Base-by-base conservation (phyloP, 2,888 invertebrate species). In the Microctonus hyperodae region DNA sequence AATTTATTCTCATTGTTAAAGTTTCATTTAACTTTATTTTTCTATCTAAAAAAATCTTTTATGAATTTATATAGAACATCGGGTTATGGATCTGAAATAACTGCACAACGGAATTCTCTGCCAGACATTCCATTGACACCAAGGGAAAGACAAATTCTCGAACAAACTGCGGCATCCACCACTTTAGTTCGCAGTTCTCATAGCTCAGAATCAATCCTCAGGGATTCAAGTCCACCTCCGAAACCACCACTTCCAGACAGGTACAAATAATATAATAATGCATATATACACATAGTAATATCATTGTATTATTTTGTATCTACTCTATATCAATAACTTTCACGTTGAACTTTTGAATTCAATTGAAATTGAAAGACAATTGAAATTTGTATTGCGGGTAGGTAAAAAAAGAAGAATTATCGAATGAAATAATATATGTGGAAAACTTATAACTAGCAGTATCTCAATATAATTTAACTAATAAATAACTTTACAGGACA, bases 161-260 rank as follows among this genome's bases (percentile, higher is more conserved):
- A 90, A 70, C 86, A 87, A 75, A 88, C 87, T 9, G 86, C 87
- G 7, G 85, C 86, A 74, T 83, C 84, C 76, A 84, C 84, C 72
- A 86, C 85, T 78, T 88, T 90, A 68, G 90, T 92, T 70, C 88
- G 92, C 72, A 91, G 90, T 62, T 93, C 93, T 61, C 93, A 93
- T 81, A 93, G 93, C 76, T 91, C 92, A 5, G 94, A 94, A 85
- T 93, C 93, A 44, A 91, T 94, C 76, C 85, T 94, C 78, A 86
- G 88, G 79, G 90, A 90, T 80, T 86, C 91, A 72, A 89, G 88
- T 84, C 92, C 92, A 48, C 90, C 90, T 68, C 95, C 95, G 11
- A 96, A 96, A 85, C 96, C 96, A 58, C 95, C 96, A 62, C 87
- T 96, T 76, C 95, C 96, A 65, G 90, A 90, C 76, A 88, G 91